Conservation (phyloP, 2,113 vertebrate species). For the Paraplagusia blochii region DNA sequence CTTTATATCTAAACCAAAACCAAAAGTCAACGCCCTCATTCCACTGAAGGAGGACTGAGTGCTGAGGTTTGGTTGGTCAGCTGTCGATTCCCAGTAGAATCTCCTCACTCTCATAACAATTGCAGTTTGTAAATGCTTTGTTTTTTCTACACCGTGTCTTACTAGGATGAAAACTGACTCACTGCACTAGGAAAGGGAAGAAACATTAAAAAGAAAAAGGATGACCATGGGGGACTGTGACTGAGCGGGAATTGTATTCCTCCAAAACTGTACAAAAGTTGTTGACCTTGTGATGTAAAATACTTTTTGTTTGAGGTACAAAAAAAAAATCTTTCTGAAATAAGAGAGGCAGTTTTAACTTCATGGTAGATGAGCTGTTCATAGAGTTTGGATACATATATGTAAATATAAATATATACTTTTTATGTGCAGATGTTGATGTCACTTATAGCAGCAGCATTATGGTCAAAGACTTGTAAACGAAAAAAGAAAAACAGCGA, state of each 20-base stretch:
- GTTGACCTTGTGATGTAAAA: constrained; percentile 78
- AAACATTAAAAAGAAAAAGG: constrained; percentile 15
- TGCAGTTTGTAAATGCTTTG: constrained; percentile 78
- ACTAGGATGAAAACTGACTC: constrained; percentile 58
- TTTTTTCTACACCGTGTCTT: constrained; percentile 72
- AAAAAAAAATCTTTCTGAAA: constrained; percentile 62
- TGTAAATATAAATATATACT: constrained; percentile 84
- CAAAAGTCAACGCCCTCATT: constrained; percentile 25
- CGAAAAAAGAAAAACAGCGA: constrained; percentile 58
- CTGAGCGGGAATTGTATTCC: constrained; percentile 53
- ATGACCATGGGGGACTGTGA: constrained; percentile 36
- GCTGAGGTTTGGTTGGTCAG: constrained; percentile 41
- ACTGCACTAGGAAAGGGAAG: constrained; percentile 46
- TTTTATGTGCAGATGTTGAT: constrained; percentile 83
- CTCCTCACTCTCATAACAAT: constrained; percentile 59
- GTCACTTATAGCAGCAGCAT: constrained; percentile 80
- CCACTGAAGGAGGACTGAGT: neutral
- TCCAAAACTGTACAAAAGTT: constrained; percentile 76
- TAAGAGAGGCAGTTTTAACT: constrained; percentile 72
- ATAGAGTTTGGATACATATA: constrained; percentile 84
- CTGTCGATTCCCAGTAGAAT: constrained; percentile 62
- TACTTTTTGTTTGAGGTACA: constrained; percentile 73
- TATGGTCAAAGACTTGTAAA: constrained; percentile 68
- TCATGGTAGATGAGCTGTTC: constrained; percentile 81
- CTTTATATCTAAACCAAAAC: constrained; percentile 79